Conservation (phyloP, 2,888 invertebrate genomes). For the Nemapogon koenigi region DNA sequence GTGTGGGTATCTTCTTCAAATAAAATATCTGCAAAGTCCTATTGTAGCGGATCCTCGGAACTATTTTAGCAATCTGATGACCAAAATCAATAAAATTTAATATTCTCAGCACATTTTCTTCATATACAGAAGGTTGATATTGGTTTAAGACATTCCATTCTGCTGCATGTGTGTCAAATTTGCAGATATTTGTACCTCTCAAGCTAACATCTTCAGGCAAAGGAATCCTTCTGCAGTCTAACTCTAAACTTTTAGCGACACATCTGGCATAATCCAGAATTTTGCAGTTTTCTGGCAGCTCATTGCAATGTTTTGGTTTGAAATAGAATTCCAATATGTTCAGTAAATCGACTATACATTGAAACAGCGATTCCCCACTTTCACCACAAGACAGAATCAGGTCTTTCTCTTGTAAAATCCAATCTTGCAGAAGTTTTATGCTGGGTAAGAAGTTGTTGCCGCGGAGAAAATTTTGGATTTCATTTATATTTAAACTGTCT, state of each 20-base stretch:
- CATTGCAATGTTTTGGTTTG: slow-evolving; percentile 27
- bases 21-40: slow-evolving; percentile 53
- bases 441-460: slow-evolving; percentile 69
- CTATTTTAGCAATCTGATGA: slow-evolving; percentile 69
- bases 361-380: slow-evolving; percentile 80
- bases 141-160: slow-evolving; percentile 72
- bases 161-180: slow-evolving; percentile 70
- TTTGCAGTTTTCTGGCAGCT: slow-evolving; percentile 25
- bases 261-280: slow-evolving; percentile 36
- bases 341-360: slow-evolving; percentile 78
- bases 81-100: slow-evolving; percentile 84
- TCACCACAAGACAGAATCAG: slow-evolving; percentile 80
- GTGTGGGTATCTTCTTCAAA: slow-evolving; percentile 35
- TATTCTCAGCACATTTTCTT: slow-evolving; percentile 78
- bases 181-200: slow-evolving; percentile 72
- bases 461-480: slow-evolving; percentile 63
- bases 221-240: slow-evolving; percentile 70
- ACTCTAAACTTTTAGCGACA: slow-evolving; percentile 55
- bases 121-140: slow-evolving; percentile 61
- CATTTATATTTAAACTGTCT: slow-evolving; percentile 34
- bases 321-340: slow-evolving; percentile 81
- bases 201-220: slow-evolving; percentile 79
- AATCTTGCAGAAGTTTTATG: slow-evolving; percentile 82
- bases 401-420: slow-evolving; percentile 81
- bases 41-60: slow-evolving; percentile 73